phyloP scores from a whole-genome alignment of 2,888 invertebrate genomes.

The Molorchus minor region DNA sequence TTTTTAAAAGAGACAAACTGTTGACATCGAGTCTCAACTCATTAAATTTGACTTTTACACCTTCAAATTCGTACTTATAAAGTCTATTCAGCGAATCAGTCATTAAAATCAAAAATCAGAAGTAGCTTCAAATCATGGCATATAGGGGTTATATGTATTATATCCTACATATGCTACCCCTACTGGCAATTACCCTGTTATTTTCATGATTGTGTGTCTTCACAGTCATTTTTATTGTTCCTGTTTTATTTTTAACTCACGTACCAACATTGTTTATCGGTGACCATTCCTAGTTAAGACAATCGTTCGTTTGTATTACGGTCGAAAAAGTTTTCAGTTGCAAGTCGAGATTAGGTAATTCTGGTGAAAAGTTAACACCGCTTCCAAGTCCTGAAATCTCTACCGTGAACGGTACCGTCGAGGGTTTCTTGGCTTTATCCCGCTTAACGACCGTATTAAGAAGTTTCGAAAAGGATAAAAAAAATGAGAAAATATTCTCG shows the following conservation, averaged over 20 bases:
- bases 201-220: too few relatives aligned
- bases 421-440: constrained; percentile 7
- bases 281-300: constrained; percentile 9
- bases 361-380: constrained; percentile 5
- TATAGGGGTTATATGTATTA: too few relatives aligned
- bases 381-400: background rate
- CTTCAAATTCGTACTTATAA: too few relatives aligned
- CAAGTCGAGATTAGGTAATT: constrained; percentile 10
- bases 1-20: too few relatives aligned
- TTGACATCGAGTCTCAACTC: too few relatives aligned
- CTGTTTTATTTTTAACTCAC: constrained; percentile 8
- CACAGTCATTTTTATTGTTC: too few relatives aligned
- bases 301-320: constrained; percentile 9
- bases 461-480: background rate
- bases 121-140: too few relatives aligned
- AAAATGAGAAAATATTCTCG: too few relatives aligned
- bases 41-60: too few relatives aligned
- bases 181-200: too few relatives aligned
- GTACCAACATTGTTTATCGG: constrained; percentile 1
- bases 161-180: too few relatives aligned
- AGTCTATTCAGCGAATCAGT: too few relatives aligned
- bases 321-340: constrained; percentile 10
- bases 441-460: background rate
- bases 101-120: background rate
- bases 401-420: background rate